Evolutionary conservation across 2,888 invertebrate species (phyloP), one percentile per base, ranked within the genome.

Genomic region (Orthosia incerta): DNA sequence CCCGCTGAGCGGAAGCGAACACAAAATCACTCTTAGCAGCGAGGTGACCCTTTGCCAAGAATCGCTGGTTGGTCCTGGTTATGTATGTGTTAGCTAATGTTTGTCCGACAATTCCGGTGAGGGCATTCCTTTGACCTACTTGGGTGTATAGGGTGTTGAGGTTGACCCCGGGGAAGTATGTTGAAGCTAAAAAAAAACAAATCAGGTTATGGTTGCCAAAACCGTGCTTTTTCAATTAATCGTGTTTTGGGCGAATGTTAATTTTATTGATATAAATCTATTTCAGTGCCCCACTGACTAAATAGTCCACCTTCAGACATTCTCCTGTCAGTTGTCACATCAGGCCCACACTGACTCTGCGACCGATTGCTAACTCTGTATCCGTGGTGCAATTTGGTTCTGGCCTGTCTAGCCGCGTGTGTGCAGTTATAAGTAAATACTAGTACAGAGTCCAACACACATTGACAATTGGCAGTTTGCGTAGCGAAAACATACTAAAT

Each of bases 1-100:
- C 90, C 0, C 95, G 92, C 85, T 97, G 97, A 57, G 97, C 97
- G 15, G 96, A 91, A 0, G 97, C 97, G 83, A 96, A 97, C 18
- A 97, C 92, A 83, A 96, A 97, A 90, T 97, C 97, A 16, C 96
- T 96, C 88, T 97, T 97, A 2, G 97, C 97, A 0, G 96, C 92
- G 53, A 97, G 91, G 86, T 97, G 97, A 4, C 97, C 97, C 61
- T 97, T 96, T 0, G 97, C 91, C 61, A 97, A 87, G 82, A 96
- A 94, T 85, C 93, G 94, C 0, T 83, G 87, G 50, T 68, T 87
- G 3, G 95, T 94, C 9, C 12, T 68, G 50, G n/a, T 20, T 2
- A 97, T 92, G 82, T 97, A 97, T 79, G 93, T 94, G 23, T 92
- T 89, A 1, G 95, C 96, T 53, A 92, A 74, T 4, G 81, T 86